A percentile compares a stretch with the other conserved stretches of the same genome.
Evolutionary conservation across 1,140 invertebrate genomes (phyloP).

Genomic region (Drosophila pseudoobscura): DNA sequence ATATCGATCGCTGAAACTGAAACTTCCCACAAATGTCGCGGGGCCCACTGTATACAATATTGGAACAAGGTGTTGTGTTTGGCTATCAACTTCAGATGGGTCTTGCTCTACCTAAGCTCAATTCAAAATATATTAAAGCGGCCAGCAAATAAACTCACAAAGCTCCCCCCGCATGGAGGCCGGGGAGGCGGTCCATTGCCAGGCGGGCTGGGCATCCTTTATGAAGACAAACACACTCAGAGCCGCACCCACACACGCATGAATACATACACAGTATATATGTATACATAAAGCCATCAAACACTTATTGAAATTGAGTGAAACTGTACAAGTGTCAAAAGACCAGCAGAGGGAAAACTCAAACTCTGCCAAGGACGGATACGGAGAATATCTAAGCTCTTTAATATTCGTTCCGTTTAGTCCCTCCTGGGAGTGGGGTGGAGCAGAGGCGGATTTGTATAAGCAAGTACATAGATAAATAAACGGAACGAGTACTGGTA

Average conservation of each 20-base stretch:
- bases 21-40: slow-evolving; percentile 1
- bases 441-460: slow-evolving; percentile 22
- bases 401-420: slow-evolving; percentile 38
- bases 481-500: background rate
- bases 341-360: slow-evolving; percentile 33
- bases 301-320: slow-evolving; percentile 73
- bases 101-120: slow-evolving; percentile 21
- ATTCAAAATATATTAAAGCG: slow-evolving; percentile 52
- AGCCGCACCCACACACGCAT: slow-evolving; percentile 11
- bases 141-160: slow-evolving; percentile 45
- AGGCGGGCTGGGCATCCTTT: slow-evolving; percentile 26
- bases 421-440: slow-evolving; percentile 2
- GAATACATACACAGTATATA: background rate
- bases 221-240: slow-evolving; percentile 6
- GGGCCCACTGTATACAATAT: slow-evolving; percentile 2
- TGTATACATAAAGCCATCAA: slow-evolving; percentile 11
- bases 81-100: slow-evolving; percentile 37
- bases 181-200: slow-evolving; percentile 15
- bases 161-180: slow-evolving; percentile 16
- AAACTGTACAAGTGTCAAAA: slow-evolving; percentile 79
- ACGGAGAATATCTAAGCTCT: slow-evolving; percentile 42
- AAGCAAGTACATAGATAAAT: slow-evolving; percentile 50
- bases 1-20: slow-evolving; percentile 29
- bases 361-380: slow-evolving; percentile 8
- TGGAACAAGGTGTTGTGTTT: slow-evolving; percentile 11